phyloP scores from a whole-genome alignment of 1,140 invertebrate genomes.

The Drosophila pectinifera region DNA sequence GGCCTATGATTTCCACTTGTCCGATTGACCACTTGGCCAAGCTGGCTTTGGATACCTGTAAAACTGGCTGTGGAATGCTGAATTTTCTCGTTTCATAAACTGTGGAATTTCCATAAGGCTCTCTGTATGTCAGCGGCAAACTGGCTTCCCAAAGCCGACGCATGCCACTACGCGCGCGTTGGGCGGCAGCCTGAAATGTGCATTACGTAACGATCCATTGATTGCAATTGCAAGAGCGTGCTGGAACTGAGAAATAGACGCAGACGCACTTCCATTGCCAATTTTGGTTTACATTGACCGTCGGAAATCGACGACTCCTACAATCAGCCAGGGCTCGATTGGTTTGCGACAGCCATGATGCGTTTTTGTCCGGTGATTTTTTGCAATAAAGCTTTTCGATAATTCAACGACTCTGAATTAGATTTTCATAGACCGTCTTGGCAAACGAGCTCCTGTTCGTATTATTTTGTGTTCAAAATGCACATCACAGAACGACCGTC shows the following conservation, averaged over 20 bases:
- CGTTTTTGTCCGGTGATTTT: too few relatives aligned
- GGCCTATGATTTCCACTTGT: slow-evolving; percentile 37
- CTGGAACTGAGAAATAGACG: background rate
- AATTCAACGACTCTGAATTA: too few relatives aligned
- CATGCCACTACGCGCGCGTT: too few relatives aligned
- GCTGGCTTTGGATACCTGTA: slow-evolving; percentile 56
- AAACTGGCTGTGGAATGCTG: slow-evolving; percentile 72
- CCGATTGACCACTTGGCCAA: slow-evolving; percentile 51
- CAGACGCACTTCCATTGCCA: background rate
- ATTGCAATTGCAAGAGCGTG: background rate
- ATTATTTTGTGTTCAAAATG: slow-evolving; percentile 16
- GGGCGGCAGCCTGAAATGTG: background rate
- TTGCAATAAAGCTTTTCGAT: too few relatives aligned
- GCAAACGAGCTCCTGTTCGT: background rate
- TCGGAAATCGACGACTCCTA: too few relatives aligned
- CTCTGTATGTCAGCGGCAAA: too few relatives aligned
- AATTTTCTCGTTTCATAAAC: slow-evolving; percentile 71
- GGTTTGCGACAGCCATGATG: too few relatives aligned
- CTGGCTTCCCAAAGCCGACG: background rate
- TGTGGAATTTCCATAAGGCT: slow-evolving; percentile 69
- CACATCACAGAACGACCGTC: slow-evolving; percentile 15
- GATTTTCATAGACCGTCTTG: too few relatives aligned
- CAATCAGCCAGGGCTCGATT: too few relatives aligned
- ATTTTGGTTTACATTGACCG: background rate
- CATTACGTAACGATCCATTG: slow-evolving; percentile 1